phyloP scores from a whole-genome alignment of 2,797 vertebrate species.

The Pipistrellus kuhlii region DNA sequence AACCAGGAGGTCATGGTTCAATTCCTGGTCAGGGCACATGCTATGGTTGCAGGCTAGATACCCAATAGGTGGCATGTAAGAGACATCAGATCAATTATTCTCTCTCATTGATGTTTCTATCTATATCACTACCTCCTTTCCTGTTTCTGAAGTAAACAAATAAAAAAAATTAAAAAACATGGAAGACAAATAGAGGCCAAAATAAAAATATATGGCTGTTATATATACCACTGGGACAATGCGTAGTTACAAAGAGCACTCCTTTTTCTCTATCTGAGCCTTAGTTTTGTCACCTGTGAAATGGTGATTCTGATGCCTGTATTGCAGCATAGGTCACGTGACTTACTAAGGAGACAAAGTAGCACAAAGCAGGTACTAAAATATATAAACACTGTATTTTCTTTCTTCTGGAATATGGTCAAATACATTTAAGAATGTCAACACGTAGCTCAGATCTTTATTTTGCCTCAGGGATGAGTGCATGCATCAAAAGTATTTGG shows the following conservation, averaged over 20 bases:
- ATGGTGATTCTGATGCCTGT: not conserved
- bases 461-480: not conserved
- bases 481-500: not conserved
- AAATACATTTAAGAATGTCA: not conserved
- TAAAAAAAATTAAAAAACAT: not conserved
- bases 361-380: not conserved
- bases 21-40: too few relatives aligned
- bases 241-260: not conserved
- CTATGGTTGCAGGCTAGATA: too few relatives aligned
- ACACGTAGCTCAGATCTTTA: not conserved
- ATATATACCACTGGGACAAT: not conserved
- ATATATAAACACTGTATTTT: not conserved
- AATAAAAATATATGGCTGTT: not conserved
- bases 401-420: not conserved
- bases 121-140: too few relatives aligned
- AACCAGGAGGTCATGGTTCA: too few relatives aligned
- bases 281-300: not conserved
- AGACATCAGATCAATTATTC: too few relatives aligned
- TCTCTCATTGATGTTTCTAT: too few relatives aligned
- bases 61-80: too few relatives aligned
- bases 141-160: too few relatives aligned
- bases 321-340: not conserved
- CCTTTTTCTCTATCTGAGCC: not conserved
- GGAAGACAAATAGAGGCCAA: not conserved
- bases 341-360: not conserved